Percentiles rank a stretch among this genome's conserved stretches.
Evolutionary conservation across 1,140 invertebrate species (phyloP).

Genomic region (Dufourea novaeangliae): DNA sequence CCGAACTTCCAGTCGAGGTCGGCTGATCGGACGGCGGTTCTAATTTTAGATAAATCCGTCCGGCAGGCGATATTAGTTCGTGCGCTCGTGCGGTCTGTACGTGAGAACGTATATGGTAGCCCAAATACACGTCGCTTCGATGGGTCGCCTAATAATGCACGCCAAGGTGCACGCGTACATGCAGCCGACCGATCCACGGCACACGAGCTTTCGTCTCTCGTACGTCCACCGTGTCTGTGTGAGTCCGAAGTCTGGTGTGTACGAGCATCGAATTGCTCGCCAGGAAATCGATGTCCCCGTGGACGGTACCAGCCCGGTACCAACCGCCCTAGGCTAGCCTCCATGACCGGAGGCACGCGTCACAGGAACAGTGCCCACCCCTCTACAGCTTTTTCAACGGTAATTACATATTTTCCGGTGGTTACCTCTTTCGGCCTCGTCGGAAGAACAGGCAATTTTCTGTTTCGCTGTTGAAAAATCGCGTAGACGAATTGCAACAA

Average conservation of each 20-base stretch:
- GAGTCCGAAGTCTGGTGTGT: slow-evolving; percentile 37
- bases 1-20: slow-evolving; percentile 4
- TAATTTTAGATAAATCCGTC: slow-evolving; percentile 69
- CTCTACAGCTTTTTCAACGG: no score
- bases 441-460: no score
- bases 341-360: slow-evolving; percentile 1
- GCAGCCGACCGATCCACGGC: not conserved
- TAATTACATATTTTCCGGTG: no score
- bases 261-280: slow-evolving; percentile 63
- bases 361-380: not conserved
- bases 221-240: slow-evolving; percentile 39
- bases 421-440: no score
- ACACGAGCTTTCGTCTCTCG: slow-evolving; percentile 11
- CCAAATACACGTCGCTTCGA: slow-evolving; percentile 31
- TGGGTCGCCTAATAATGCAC: slow-evolving; percentile 51
- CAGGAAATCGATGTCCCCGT: slow-evolving; percentile 66
- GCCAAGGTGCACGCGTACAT: slow-evolving; percentile 31
- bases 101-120: slow-evolving; percentile 9
- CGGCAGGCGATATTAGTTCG: slow-evolving; percentile 52
- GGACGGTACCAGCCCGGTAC: slow-evolving; percentile 44
- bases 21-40: slow-evolving; percentile 45
- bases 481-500: no score
- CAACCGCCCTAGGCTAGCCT: slow-evolving; percentile 23
- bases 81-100: slow-evolving; percentile 26
- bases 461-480: no score